Percentiles rank a stretch among this genome's conserved stretches.
These are phyloP conservation scores for Mareca strepera DNA, from an alignment of 2,797 vertebrate genomes.

Conservation along the genomic window DNA sequence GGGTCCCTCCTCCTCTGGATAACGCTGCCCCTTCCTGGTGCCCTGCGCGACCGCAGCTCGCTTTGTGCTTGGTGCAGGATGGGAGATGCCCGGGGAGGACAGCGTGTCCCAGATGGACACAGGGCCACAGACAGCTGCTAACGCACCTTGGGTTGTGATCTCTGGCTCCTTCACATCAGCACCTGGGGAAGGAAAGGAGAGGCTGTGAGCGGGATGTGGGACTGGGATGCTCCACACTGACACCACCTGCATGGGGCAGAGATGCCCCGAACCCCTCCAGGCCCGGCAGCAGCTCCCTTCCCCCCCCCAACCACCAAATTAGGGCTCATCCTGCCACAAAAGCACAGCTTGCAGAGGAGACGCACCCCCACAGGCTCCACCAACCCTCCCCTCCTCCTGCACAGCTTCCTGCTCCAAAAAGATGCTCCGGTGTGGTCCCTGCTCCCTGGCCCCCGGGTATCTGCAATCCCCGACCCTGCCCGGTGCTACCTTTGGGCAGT, in stretches of 20 bases:
- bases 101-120: fast-evolving
- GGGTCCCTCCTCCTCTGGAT: fast-evolving
- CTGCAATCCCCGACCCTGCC: neutral
- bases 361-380: neutral
- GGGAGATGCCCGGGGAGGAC: fast-evolving
- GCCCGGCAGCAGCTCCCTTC: neutral
- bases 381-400: neutral
- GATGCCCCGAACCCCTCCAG: fast-evolving
- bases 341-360: neutral
- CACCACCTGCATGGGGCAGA: fast-evolving
- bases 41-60: fast-evolving
- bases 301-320: neutral
- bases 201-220: neutral
- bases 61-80: fast-evolving
- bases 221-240: neutral
- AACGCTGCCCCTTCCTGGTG: neutral
- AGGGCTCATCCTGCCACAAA: neutral
- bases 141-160: conserved; percentile 84
- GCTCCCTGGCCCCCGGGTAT: neutral
- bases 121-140: fast-evolving
- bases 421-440: too few relatives aligned
- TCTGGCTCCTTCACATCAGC: conserved; percentile 79
- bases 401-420: neutral
- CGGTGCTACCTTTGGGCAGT: conserved; percentile 88
- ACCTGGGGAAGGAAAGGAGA: neutral